Evolutionary conservation across 2,113 vertebrate species (phyloP), one percentile per base, ranked within the genome.

Genomic region (Lophochroa leadbeateri): DNA sequence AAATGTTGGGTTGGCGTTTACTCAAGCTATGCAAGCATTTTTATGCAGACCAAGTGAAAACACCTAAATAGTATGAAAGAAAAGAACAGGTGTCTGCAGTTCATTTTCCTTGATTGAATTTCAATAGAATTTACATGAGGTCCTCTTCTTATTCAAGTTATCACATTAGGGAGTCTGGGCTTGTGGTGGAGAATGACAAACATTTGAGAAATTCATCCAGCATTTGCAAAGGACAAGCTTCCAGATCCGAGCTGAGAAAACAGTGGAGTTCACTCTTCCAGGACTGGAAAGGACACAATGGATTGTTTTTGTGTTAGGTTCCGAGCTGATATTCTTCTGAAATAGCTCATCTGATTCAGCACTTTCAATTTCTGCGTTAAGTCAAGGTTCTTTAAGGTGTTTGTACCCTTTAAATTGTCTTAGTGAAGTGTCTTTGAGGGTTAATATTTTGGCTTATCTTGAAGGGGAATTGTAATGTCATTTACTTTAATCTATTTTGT

Each of bases 21-120:
- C 83, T 96, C 94, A 94, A 86, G 79, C 95, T 92, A 87, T 35
- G 9, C 61, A 96, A 95, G 88, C 79, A 53, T 75, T 96, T 98
- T 92, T 93, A 86, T 93, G 80, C 86, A 95, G 84, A 94, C 60
- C 81, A 87, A 83, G 57, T 85, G 64, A 89, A 97, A 97, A 90
- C 63, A 97, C 77, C 92, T 89, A 86, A 96, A 94, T 37, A 71
- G 74, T 76, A 79, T 49, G 29, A 74, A 70, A 92, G 76, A 61
- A 85, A 94, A 96, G 79, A 97, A 41, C 97, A 98, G 97, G 96
- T 96, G 96, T 86, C 92, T 97, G 86, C 61, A 93, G 91, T 97
- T 97, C 97, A 93, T 97, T 96, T 97, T 96, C 58, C 85, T 95
- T 95, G 81, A 97, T 86, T 97, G 89, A 82, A 96, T 97, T 97